Evolutionary conservation across 2,888 invertebrate genomes (phyloP).

Genomic region (Leucophenga maculata): DNA sequence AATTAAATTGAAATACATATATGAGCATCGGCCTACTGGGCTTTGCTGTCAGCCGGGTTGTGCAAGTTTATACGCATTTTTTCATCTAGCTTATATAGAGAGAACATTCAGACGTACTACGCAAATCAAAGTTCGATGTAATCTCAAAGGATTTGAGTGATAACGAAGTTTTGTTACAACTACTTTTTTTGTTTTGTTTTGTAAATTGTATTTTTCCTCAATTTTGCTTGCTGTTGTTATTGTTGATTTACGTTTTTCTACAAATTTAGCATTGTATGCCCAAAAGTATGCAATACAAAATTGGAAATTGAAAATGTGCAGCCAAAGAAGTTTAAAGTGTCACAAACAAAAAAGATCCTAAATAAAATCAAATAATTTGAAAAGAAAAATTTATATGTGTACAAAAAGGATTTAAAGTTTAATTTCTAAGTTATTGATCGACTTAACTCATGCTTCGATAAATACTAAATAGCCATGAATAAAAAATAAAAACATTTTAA

Average conservation of each 20-base stretch:
- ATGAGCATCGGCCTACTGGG: conserved; percentile 13
- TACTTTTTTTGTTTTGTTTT: too few species aligned
- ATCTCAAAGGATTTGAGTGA: conserved; percentile 5
- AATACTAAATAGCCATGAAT: too few species aligned
- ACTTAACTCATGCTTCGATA: too few species aligned
- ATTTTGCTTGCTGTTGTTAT: neutral
- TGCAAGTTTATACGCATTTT: conserved; percentile 6
- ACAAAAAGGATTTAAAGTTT: too few species aligned
- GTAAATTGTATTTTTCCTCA: neutral
- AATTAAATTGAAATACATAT: neutral
- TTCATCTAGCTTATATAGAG: neutral
- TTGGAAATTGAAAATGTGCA: neutral
- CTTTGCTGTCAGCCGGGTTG: conserved; percentile 11
- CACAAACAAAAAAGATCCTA: too few species aligned
- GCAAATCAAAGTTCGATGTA: conserved; percentile 6
- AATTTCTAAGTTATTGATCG: too few species aligned
- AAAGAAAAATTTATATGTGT: too few species aligned
- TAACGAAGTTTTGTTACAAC: conserved; percentile 3
- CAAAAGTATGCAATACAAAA: neutral
- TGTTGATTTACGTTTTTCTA: neutral
- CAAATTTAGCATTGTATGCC: neutral
- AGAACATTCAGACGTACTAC: neutral
- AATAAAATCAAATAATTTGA: too few species aligned
- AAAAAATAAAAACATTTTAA: too few species aligned
- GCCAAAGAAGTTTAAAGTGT: too few species aligned